These are phyloP conservation scores for Grantiella picta DNA, from an alignment of 2,113 vertebrate genomes.

Conservation along the genomic window DNA sequence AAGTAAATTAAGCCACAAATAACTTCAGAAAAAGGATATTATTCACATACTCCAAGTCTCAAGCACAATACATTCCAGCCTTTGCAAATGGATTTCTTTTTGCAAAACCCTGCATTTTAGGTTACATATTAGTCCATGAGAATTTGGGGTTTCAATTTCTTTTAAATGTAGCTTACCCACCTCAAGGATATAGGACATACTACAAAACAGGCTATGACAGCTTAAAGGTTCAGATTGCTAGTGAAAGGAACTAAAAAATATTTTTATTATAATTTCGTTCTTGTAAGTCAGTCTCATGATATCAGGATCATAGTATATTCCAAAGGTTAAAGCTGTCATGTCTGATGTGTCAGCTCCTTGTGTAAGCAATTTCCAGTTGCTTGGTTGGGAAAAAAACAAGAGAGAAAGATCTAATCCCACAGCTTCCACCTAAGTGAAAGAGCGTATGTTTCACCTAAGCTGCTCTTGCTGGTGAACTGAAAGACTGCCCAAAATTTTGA, in stretches of 20 bases:
- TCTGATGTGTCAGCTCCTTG: neutral
- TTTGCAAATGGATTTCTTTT: neutral
- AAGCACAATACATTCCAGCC: neutral
- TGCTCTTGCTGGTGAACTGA: neutral
- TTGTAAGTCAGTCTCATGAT: neutral
- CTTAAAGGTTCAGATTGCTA: neutral
- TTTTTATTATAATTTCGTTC: neutral
- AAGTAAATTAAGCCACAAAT: neutral
- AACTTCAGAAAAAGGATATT: neutral
- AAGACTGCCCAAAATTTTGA: neutral
- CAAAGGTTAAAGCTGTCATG: slow-evolving; percentile 6
- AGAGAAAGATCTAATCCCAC: neutral
- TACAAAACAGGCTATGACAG: neutral
- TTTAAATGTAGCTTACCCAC: neutral
- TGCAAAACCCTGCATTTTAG: neutral
- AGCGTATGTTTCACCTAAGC: neutral
- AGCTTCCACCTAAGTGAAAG: neutral
- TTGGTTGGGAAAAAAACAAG: neutral
- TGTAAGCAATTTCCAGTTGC: slow-evolving; percentile 1
- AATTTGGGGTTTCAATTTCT: neutral
- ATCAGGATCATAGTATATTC: neutral
- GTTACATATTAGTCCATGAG: neutral
- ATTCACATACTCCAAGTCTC: neutral
- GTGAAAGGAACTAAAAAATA: neutral
- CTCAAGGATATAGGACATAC: neutral